Evolutionary conservation across 2,113 vertebrate species (phyloP), one percentile per base, ranked within the genome.

Genomic region (Pseudorhombus dupliciocellatus): DNA sequence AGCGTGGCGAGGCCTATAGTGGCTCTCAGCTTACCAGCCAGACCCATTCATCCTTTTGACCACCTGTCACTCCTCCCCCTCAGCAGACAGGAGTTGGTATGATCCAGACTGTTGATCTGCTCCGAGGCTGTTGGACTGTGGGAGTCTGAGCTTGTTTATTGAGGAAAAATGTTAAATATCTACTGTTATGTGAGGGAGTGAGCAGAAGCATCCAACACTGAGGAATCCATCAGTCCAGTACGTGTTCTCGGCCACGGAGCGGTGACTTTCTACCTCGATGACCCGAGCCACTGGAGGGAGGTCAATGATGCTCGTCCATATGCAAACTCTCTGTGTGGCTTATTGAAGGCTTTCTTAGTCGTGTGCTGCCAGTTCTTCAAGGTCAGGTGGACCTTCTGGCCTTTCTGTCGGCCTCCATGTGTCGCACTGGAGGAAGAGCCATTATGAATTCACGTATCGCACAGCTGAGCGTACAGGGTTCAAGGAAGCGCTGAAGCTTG

Each of bases 381-480:
- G 90, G 85, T 82, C 73, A 75, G 79, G 40, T 53, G 20, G 75
- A 90, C 88, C 82, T 88, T 78, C 70, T 74, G 84, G 84, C 88
- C 87, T 81, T 53, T 79, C 81, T 66, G 67, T 67, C 81, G 60
- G 62, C 74, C 71, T 79, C 87, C 85, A 79, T 89, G 85, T 87
- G 87, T 73, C 61, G 60, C 55, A 24, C 18, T 11, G 26, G 52
- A 50, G 48, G 54, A 60, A 53, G 61, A 72, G 57, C 48, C 53
- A 72, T 83, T 56, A 61, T 58, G 61, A 67, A 88, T 86, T 81
- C 66, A 73, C 5, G 1, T 3, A 34, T 60, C 26, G 2, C 65
- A 20, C 75, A 42, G 54, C 70, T 70, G 54, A 58, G 63, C 56
- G 44, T 44, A 66, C 14, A 8, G 4, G 1, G 30, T 25, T 62